Conservation (phyloP, 2,888 invertebrate genomes). For the Cryptus viduatorius region DNA sequence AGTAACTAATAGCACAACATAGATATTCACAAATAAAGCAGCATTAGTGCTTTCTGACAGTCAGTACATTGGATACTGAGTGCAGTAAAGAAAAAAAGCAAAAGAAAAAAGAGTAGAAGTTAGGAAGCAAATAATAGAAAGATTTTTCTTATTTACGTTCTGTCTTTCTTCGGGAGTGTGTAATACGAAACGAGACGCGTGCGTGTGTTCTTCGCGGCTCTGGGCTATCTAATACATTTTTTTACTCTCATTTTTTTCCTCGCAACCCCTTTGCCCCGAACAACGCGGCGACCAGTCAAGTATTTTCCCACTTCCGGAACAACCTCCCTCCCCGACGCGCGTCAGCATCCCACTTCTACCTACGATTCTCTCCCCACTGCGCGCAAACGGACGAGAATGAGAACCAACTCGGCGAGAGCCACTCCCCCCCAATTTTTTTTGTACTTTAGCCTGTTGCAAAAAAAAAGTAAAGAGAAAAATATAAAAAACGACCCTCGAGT, state of each 20-base stretch:
- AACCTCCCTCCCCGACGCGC: constrained; percentile 16
- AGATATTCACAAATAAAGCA: background rate
- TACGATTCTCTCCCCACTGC: background rate
- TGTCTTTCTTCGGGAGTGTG: background rate
- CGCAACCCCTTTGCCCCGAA: constrained; percentile 32
- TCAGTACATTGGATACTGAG: background rate
- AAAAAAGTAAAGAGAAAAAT: constrained; percentile 22
- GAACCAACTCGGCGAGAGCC: constrained; percentile 48
- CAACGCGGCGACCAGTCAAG: constrained; percentile 43
- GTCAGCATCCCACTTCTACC: constrained; percentile 15
- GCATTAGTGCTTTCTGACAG: background rate
- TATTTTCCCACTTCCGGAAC: constrained; percentile 65
- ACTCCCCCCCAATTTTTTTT: constrained; percentile 55
- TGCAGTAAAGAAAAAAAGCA: background rate
- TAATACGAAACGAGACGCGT: constrained; percentile 43
- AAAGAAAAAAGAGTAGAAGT: background rate
- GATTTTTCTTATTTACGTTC: background rate
- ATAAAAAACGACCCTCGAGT: constrained; percentile 31
- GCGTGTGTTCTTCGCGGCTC: constrained; percentile 36
- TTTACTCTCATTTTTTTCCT: constrained; percentile 24
- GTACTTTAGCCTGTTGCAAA: constrained; percentile 7
- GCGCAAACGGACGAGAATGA: constrained; percentile 5
- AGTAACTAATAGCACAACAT: background rate
- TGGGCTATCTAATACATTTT: constrained; percentile 33
- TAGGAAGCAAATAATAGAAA: background rate